These are phyloP conservation scores for Dufourea novaeangliae DNA, from an alignment of 1,140 invertebrate species.

Conservation along the genomic window DNA sequence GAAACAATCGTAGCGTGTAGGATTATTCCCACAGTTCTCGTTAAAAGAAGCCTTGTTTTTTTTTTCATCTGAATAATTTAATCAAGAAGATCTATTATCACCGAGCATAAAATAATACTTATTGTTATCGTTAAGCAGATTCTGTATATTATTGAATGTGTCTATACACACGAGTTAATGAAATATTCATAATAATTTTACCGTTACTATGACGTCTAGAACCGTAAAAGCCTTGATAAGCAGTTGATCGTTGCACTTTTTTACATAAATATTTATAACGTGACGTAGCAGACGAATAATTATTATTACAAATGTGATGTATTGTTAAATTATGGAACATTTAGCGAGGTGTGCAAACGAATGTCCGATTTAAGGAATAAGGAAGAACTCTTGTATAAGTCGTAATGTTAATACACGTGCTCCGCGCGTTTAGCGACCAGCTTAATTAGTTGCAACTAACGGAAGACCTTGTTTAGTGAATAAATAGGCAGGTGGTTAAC, in stretches of 20 bases:
- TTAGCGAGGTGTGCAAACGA: neutral
- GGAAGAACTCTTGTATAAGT: slow-evolving; percentile 1
- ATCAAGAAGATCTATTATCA: too few species aligned
- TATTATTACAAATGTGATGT: neutral
- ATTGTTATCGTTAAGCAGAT: too few species aligned
- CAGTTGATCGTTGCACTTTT: too few species aligned
- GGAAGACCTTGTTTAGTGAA: neutral
- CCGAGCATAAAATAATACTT: too few species aligned
- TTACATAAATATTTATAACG: neutral
- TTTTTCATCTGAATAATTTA: neutral
- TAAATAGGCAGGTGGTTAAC: neutral
- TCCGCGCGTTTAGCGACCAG: neutral
- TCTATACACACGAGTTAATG: neutral
- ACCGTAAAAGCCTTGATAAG: too few species aligned
- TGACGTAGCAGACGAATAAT: neutral
- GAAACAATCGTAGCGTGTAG: too few species aligned
- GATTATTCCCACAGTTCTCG: neutral
- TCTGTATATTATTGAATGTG: too few species aligned
- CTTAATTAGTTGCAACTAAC: neutral
- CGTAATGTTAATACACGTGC: neutral
- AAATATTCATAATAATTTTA: neutral
- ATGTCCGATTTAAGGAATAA: neutral
- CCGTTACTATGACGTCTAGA: neutral
- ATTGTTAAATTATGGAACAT: neutral
- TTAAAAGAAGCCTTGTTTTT: neutral